Percentiles rank a stretch among this genome's conserved stretches.
These are phyloP conservation scores for Lasioglossum malachurum DNA, from an alignment of 2,888 invertebrate genomes.

Conservation along the genomic window DNA sequence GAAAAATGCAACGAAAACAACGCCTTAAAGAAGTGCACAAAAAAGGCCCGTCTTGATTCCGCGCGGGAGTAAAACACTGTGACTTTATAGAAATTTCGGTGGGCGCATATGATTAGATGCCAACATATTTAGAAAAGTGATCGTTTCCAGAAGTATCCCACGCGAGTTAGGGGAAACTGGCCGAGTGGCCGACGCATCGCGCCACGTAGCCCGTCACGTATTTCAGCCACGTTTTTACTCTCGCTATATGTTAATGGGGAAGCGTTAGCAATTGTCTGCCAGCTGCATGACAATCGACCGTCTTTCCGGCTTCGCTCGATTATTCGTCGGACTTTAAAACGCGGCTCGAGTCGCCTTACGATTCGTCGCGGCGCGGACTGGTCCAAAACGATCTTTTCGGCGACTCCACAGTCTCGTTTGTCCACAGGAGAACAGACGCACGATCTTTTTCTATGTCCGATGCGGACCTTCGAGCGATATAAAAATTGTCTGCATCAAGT, in stretches of 20 bases:
- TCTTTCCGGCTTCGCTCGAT: constrained; percentile 75
- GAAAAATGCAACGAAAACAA: too few species aligned
- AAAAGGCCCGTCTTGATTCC: too few species aligned
- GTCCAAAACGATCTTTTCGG: background rate
- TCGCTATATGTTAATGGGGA: constrained; percentile 62
- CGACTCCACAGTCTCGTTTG: background rate
- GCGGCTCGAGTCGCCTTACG: background rate
- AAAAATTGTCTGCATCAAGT: too few species aligned
- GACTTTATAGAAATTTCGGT: too few species aligned
- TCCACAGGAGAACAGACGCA: background rate
- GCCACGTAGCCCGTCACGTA: constrained; percentile 36
- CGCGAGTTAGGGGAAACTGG: background rate
- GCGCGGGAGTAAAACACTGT: too few species aligned
- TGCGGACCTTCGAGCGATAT: too few species aligned
- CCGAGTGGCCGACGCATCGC: background rate
- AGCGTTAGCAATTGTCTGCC: constrained; percentile 65
- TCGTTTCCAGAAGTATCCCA: background rate
- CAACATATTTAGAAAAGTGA: background rate
- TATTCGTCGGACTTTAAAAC: constrained; percentile 47
- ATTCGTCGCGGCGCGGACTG: background rate
- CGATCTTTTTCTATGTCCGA: too few species aligned
- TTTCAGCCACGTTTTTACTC: constrained; percentile 72
- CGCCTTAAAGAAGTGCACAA: too few species aligned
- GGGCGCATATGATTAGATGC: too few species aligned
- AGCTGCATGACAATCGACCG: constrained; percentile 76